Conservation (phyloP, 64 coral and sea anemone species). For the Dendrophyllia cribrosa region DNA sequence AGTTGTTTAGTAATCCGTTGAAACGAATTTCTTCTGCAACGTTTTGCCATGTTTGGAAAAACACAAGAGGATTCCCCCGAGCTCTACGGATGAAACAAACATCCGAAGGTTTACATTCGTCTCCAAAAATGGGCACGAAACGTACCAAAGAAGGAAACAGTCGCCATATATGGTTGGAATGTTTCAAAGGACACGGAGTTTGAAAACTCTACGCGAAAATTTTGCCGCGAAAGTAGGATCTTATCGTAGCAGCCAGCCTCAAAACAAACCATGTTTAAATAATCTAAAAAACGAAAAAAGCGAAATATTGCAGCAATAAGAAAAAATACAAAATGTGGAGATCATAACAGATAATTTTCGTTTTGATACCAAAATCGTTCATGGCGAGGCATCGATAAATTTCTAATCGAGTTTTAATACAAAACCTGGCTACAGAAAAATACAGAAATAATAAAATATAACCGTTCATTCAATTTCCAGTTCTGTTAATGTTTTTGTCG, state of each 20-base stretch:
- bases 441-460: neutral
- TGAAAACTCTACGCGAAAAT: conserved; percentile 70
- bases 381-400: conserved; percentile 7
- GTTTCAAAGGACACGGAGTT: conserved; percentile 92
- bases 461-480: neutral
- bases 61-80: conserved; percentile 33
- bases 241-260: neutral
- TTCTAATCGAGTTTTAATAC: neutral
- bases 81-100: neutral
- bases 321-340: neutral
- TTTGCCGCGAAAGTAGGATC: conserved; percentile 55
- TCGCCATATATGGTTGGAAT: conserved; percentile 99
- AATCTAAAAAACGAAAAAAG: neutral
- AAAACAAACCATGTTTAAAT: neutral
- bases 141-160: conserved; percentile 96
- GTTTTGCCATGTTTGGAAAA: neutral
- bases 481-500: neutral
- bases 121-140: conserved; percentile 97
- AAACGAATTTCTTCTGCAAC: neutral
- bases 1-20: neutral
- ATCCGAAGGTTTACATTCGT: conserved; percentile 10
- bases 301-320: neutral
- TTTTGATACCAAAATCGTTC: neutral
- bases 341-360: neutral
- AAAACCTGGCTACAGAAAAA: neutral